A percentile compares a stretch with the other conserved stretches of the same genome.
These are phyloP conservation scores for Mesochorus sp. DNA, from an alignment of 2,888 invertebrate species.

Conservation along the genomic window DNA sequence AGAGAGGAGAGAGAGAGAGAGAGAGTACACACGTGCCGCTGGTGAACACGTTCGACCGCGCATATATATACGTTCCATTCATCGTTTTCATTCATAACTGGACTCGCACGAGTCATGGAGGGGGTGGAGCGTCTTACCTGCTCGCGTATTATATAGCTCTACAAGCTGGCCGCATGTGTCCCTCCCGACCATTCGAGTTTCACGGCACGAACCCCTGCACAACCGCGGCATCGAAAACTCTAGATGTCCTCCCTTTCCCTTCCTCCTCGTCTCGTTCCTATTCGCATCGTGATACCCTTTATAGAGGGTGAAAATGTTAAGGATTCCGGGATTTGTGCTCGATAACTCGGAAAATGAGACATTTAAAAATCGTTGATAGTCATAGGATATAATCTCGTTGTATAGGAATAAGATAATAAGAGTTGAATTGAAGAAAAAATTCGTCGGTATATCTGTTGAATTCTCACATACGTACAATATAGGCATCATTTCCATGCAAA, in stretches of 20 bases:
- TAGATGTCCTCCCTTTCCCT: slow-evolving; percentile 15
- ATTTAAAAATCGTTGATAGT: background rate
- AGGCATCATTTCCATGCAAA: too few species aligned
- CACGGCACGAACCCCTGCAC: slow-evolving; percentile 56
- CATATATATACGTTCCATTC: slow-evolving; percentile 60
- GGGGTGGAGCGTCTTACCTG: slow-evolving; percentile 63
- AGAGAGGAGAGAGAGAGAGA: slow-evolving; percentile 38
- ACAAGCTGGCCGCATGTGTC: slow-evolving; percentile 52
- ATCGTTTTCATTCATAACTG: slow-evolving; percentile 70
- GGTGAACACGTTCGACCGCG: slow-evolving; percentile 62
- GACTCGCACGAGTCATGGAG: slow-evolving; percentile 55
- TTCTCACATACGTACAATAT: too few species aligned
- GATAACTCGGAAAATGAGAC: background rate
- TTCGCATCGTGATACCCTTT: background rate
- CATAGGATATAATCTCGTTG: background rate
- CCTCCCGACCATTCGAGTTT: slow-evolving; percentile 57
- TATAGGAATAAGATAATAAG: background rate
- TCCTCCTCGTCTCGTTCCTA: background rate
- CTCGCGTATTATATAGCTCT: slow-evolving; percentile 42
- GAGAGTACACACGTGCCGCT: slow-evolving; percentile 45
- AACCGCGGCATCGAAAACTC: slow-evolving; percentile 34
- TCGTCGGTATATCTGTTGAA: too few species aligned
- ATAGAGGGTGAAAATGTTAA: slow-evolving; percentile 1
- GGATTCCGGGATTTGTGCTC: background rate
- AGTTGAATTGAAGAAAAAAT: background rate